Conservation (phyloP, 1,140 invertebrate species). For the Pseudobourletiella spinata region DNA sequence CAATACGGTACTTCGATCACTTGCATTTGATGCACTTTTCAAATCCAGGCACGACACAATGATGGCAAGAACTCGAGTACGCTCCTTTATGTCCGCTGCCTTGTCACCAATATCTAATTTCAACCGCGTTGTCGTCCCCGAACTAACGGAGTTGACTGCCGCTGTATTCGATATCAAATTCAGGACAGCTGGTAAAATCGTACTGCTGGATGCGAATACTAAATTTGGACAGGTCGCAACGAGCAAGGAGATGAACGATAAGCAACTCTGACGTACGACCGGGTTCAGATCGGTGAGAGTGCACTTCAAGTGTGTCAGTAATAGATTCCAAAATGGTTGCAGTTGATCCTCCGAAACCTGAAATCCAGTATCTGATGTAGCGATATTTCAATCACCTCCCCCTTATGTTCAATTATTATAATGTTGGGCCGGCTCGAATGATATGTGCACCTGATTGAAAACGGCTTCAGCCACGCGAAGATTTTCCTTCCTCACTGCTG, state of each 20-base stretch:
- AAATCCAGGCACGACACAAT: constrained; percentile 20
- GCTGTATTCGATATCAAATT: constrained; percentile 19
- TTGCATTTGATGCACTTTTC: background rate
- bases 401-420: too few relatives aligned
- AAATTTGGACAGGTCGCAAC: constrained; percentile 24
- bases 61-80: constrained; percentile 17
- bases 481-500: constrained; percentile 29
- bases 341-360: constrained; percentile 31
- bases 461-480: constrained; percentile 16
- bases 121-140: constrained; percentile 4
- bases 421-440: too few relatives aligned
- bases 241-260: constrained; percentile 24
- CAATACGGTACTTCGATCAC: background rate
- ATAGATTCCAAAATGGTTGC: constrained; percentile 31
- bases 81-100: constrained; percentile 11
- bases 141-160: too few relatives aligned
- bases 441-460: constrained; percentile 24
- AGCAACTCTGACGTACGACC: constrained; percentile 17
- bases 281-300: constrained; percentile 27
- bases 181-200: constrained; percentile 24
- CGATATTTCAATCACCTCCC: background rate
- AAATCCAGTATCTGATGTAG: background rate
- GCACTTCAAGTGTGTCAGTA: constrained; percentile 29
- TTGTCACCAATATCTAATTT: constrained; percentile 31
- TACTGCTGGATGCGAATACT: constrained; percentile 11